Conservation (phyloP, 1,140 invertebrate species). For the Pristionchus pacificus region DNA sequence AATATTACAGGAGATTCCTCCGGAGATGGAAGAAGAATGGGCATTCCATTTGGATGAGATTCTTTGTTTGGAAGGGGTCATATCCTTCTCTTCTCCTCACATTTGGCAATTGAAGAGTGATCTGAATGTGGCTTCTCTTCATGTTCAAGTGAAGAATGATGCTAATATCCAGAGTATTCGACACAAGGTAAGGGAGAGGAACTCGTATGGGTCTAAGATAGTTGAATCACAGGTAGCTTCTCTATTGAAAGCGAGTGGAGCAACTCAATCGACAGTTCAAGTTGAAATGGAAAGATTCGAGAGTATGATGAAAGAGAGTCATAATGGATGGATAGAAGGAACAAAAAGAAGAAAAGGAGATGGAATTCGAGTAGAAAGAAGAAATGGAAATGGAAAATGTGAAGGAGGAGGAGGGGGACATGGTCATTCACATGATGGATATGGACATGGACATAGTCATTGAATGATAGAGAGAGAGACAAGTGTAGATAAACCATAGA, state of each 20-base stretch:
- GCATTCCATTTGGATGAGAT: slow-evolving; percentile 30
- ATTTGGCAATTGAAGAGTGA: slow-evolving; percentile 53
- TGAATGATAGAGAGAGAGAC: not conserved
- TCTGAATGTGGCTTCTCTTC: slow-evolving; percentile 44
- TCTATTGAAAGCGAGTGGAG: slow-evolving; percentile 31
- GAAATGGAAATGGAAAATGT: slow-evolving; percentile 5
- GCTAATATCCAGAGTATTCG: slow-evolving; percentile 44
- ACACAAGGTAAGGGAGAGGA: slow-evolving; percentile 14
- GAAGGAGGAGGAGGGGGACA: slow-evolving; percentile 9
- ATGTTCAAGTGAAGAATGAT: slow-evolving; percentile 40
- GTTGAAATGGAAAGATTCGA: slow-evolving; percentile 34
- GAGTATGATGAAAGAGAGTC: slow-evolving; percentile 25
- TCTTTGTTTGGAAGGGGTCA: slow-evolving; percentile 46
- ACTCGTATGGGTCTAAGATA: not conserved
- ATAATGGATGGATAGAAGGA: slow-evolving; percentile 21
- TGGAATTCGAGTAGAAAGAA: slow-evolving; percentile 14
- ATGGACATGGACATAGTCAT: slow-evolving; percentile 20
- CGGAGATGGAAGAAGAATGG: slow-evolving; percentile 34
- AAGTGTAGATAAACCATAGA: not conserved
- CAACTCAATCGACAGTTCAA: slow-evolving; percentile 33
- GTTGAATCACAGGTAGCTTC: slow-evolving; percentile 13
- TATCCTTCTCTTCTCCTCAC: slow-evolving; percentile 43
- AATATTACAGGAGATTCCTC: slow-evolving; percentile 58
- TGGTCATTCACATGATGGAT: slow-evolving; percentile 27
- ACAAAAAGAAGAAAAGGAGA: not conserved